Base-by-base conservation (phyloP, 2,888 invertebrate genomes). In the Tupiocoris notatus region DNA sequence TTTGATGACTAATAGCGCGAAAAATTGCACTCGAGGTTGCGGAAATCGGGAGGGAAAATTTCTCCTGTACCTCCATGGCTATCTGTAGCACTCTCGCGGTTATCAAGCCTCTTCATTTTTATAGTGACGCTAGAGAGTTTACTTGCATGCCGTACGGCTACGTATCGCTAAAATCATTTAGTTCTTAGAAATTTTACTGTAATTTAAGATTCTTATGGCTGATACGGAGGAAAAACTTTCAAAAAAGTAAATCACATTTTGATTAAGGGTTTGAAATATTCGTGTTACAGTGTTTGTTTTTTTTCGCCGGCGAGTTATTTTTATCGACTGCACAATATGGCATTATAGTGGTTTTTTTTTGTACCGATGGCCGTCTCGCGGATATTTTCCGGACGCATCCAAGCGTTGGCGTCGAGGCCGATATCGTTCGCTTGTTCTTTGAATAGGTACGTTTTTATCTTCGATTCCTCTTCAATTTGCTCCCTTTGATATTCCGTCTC, bases 161-260 rank as follows among this genome's bases (percentile, higher is more conserved):
- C n/a, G n/a, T n/a, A n/a, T n/a, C n/a, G n/a, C n/a, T n/a, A n/a
- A n/a, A n/a, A 39, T 39, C 39, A 39, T 7, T 39, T 39, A 7
- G 3, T 7, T 39, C 12, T 39, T 39, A 39, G 12, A 12, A 39
- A 39, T 39, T 39, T 39, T 39, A 7, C 12, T 7, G 3, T 39
- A 39, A 12, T 39, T 39, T 39, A 7, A 12, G 6, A 39, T 7
- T 39, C 39, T 7, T 12, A 89, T 89, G 89, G 88, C 88, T 82
- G 89, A 89, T 82, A 81, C 84, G 75, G 84, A 82, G 82, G 89
- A 88, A 85, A 89, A 88, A 82, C 81, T 90, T 79, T 90, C 90
- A 12, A 90, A 90, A 86, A 90, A 90, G 90, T 90, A 86, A 88
- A 89, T 12, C 3, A 7, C 12, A 84, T 81, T 80, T 20, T 63